A percentile compares a stretch with the other conserved stretches of the same genome.
These are phyloP conservation scores for Lasioglossum albipes DNA, from an alignment of 1,140 invertebrate genomes.

Conservation along the genomic window DNA sequence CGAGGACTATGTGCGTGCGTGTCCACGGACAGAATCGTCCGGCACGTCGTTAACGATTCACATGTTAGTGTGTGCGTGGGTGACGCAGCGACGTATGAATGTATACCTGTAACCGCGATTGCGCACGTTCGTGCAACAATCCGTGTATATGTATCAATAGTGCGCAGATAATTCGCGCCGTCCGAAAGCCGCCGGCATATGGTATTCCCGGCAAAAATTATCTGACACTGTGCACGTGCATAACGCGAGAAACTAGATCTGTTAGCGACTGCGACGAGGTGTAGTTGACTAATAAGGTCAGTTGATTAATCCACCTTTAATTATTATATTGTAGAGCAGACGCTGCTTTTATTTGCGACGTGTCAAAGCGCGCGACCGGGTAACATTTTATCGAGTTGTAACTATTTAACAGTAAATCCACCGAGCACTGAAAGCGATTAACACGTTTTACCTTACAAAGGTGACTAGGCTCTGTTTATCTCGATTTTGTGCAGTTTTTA, in stretches of 20 bases:
- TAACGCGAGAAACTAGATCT: background rate
- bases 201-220: background rate
- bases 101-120: background rate
- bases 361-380: no score
- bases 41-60: background rate
- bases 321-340: no score
- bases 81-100: background rate
- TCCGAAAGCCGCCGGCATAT: background rate
- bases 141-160: background rate
- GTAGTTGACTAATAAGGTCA: no score
- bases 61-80: background rate
- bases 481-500: no score
- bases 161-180: background rate
- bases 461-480: no score
- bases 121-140: background rate
- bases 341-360: no score
- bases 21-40: slow-evolving; percentile 1
- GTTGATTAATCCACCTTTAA: no score
- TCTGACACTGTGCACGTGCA: background rate
- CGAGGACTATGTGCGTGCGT: background rate
- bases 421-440: no score
- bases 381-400: no score
- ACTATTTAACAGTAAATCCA: no score
- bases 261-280: no score
- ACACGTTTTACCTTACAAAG: no score